Evolutionary conservation across 2,797 vertebrate genomes (phyloP).

Genomic region (Mareca penelope): DNA sequence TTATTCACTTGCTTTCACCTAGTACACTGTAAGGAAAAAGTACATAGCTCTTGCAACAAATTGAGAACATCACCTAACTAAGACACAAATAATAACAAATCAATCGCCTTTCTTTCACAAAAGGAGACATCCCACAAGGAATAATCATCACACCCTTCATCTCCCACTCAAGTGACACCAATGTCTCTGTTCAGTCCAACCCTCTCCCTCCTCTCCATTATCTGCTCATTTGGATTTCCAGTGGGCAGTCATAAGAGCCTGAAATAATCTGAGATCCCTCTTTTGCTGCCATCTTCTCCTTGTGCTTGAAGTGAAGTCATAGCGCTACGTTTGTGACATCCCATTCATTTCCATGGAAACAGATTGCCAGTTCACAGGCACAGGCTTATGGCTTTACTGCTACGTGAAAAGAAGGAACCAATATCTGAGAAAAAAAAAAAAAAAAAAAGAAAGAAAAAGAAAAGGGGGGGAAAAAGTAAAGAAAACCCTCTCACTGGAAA

Average conservation of each 20-base stretch:
- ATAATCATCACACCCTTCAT: not conserved
- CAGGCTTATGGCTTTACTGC: slow-evolving; percentile 2
- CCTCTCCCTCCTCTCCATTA: not conserved
- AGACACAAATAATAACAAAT: not conserved
- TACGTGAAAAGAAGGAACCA: not conserved
- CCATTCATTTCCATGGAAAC: slow-evolving; percentile 67
- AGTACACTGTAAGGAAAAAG: not conserved
- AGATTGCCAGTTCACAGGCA: slow-evolving; percentile 21
- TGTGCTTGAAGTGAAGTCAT: slow-evolving; percentile 37
- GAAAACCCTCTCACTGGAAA: not conserved
- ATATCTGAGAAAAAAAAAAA: slow-evolving; percentile 16
- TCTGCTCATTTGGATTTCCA: not conserved
- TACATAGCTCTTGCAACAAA: not conserved
- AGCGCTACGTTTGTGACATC: slow-evolving; percentile 22
- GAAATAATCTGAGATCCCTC: not conserved
- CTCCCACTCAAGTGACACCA: not conserved
- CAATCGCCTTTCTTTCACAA: not conserved
- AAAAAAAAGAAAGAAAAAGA: no score
- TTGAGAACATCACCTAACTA: not conserved
- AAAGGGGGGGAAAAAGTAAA: no score
- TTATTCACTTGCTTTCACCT: not conserved
- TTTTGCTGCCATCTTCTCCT: not conserved
- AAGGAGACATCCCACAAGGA: not conserved
- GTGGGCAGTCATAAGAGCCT: not conserved
- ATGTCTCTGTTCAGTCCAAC: not conserved